Percentiles rank a stretch among this genome's conserved stretches.
phyloP scores from a whole-genome alignment of 2,113 vertebrate genomes.

The Atractosteus spatula region DNA sequence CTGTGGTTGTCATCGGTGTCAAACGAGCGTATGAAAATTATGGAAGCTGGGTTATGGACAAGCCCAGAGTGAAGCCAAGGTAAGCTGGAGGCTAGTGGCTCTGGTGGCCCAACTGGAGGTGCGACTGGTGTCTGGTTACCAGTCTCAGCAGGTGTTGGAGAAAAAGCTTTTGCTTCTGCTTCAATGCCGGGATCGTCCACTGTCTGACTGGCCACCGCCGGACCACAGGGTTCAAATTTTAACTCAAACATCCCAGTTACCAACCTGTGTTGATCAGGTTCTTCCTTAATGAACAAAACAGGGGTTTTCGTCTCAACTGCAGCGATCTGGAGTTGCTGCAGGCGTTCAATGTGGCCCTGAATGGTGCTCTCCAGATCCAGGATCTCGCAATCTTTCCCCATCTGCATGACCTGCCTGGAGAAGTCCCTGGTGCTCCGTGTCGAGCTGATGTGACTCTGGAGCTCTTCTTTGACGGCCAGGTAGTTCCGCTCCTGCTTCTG shows the following conservation, averaged over 20 bases:
- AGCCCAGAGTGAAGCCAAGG: neutral
- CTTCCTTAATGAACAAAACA: constrained; percentile 18
- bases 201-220: neutral
- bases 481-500: constrained; percentile 18
- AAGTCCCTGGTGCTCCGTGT: constrained; percentile 29
- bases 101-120: neutral
- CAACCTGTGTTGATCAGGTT: neutral
- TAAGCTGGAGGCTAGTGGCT: neutral
- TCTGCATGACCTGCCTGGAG: constrained; percentile 20
- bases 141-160: neutral
- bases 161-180: neutral
- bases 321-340: constrained; percentile 7
- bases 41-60: neutral
- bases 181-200: neutral
- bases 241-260: constrained; percentile 23
- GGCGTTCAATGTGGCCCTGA: constrained; percentile 22
- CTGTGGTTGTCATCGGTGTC: neutral
- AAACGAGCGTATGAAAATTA: constrained; percentile 7
- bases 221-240: constrained; percentile 14
- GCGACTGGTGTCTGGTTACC: neutral
- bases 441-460: constrained; percentile 27
- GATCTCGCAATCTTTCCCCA: constrained; percentile 32
- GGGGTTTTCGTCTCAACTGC: constrained; percentile 14
- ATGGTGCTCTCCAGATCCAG: constrained; percentile 31
- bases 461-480: constrained; percentile 13